Evolutionary conservation across 2,797 vertebrate genomes (phyloP), one percentile per base, ranked within the genome.

Genomic region (Micropoecilia bifurca): DNA sequence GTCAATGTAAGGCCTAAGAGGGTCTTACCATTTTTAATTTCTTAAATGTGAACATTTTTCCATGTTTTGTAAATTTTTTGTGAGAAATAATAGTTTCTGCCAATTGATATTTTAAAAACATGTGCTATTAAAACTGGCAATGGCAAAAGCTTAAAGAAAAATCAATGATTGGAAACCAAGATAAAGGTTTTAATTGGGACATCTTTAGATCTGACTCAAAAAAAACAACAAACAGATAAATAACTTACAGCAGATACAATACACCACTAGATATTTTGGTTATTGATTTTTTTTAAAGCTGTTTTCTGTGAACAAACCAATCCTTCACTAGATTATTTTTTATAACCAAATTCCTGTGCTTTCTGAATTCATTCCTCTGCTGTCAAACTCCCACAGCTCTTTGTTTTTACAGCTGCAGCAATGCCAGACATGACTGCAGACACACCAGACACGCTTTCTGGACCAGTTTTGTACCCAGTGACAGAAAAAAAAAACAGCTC

Each of bases 381-480:
- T 69, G 53, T 48, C 68, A 76, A 50, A 43, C 53, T 77, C 55
- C 33, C 43, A 14, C 30, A 48, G 71, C 45, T 77, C 43, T 46
- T 14, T 75, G 79, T 86, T 86, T 85, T 85, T 80, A 63, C 22
- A 47, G 82, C 77, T 82, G 71, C 79, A 81, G 84, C 85, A 78
- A 90, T 80, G 83, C 84, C 61, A 89, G 81, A 79, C 87, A 75
- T n/a, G 47, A 74, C 79, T 61, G 36, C 87, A 89, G 82, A 88
- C 83, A 83, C 77, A 76, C 30, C 79, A 85, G 74, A 81, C 84
- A 80, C n/a, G 12, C 87, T 90, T 79, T 80, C 68, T 84, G 81
- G 79, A 85, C 86, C 75, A 68, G 77, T 83, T 87, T 76, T 76
- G 83, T 78, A 89, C 39, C 43, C 71, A 76, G 75, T 79, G 77